phyloP scores from a whole-genome alignment of 2,888 invertebrate species.

The Dryocosmus kuriphilus region DNA sequence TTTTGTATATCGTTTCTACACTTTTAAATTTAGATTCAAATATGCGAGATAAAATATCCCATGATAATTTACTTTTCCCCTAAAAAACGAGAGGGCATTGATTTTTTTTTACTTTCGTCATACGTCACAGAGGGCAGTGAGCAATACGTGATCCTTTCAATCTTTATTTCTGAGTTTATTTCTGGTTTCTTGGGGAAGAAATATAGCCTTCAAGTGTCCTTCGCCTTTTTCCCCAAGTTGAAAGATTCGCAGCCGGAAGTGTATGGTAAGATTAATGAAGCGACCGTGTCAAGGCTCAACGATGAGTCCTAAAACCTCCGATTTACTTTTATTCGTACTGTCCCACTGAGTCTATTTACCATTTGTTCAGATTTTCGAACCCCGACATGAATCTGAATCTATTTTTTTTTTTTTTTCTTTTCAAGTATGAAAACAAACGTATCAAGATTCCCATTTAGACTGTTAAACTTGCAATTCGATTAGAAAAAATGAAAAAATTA shows the following conservation, averaged over 20 bases:
- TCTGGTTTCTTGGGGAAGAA: slow-evolving; percentile 6
- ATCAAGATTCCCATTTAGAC: no score
- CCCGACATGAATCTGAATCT: no score
- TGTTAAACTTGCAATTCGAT: neutral
- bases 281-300: slow-evolving; percentile 48
- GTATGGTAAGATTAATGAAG: slow-evolving; percentile 47
- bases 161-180: slow-evolving; percentile 11
- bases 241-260: slow-evolving; percentile 47
- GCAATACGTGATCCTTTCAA: slow-evolving; percentile 18
- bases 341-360: neutral
- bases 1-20: no score
- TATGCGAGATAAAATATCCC: neutral
- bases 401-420: neutral
- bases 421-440: neutral
- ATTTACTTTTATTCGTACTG: slow-evolving; percentile 47
- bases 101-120: neutral
- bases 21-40: no score
- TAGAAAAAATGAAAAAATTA: neutral
- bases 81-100: neutral
- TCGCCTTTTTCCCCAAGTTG: slow-evolving; percentile 44
- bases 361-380: neutral
- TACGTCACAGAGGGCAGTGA: neutral
- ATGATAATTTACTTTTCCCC: neutral
- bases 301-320: slow-evolving; percentile 40
- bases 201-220: neutral